Evolutionary conservation across 1,140 invertebrate genomes (phyloP), one percentile per base, ranked within the genome.

Genomic region (Pseudomyrmex flavicornis): DNA sequence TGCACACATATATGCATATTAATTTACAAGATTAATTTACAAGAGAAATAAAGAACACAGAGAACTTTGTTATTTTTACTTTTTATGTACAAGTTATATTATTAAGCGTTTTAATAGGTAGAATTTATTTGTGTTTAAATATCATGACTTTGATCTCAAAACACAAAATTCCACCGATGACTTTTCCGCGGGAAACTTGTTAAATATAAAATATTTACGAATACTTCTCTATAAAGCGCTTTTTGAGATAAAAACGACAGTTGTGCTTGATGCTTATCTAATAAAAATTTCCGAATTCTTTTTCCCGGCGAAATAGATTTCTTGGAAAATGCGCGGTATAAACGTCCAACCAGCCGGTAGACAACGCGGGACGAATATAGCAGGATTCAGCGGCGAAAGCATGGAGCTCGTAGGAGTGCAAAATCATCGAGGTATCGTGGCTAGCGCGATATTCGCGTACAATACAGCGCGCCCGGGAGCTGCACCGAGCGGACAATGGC

Each of bases 401-500:
- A 35, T 20, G 35, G 46, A n/a, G 44, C 35, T 46, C 44, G 20
- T 48, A 26, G 44, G 15, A 69, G 82, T 26, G 17, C 54, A 61
- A 80, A 82, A 80, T 62, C 61, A 77, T 77, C 63, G 83, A 61
- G 85, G 82, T 85, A 85, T 83, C 74, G 76, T 44, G 8, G 69
- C 73, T 70, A 72, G 4, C 85, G 73, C 54, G 50, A 50, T 76
- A 86, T 88, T 88, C 84, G 85, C 82, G 80, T 87, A 89, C 87
- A 89, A 89, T 89, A 70, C 87, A 66, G 70, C 75, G 62, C 26
- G 58, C 56, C 35, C 35, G 35, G 35, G 35, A 35, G 54, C 74
- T 73, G 72, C 77, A 61, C 72, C 62, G 70, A 22, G 26, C 59
- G 63, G 77, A 87, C 85, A 87, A 87, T 87, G 54, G 74, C 58